Evolutionary conservation across 2,888 invertebrate species (phyloP), one percentile per base, ranked within the genome.

Genomic region (Ectemnius cavifrons): DNA sequence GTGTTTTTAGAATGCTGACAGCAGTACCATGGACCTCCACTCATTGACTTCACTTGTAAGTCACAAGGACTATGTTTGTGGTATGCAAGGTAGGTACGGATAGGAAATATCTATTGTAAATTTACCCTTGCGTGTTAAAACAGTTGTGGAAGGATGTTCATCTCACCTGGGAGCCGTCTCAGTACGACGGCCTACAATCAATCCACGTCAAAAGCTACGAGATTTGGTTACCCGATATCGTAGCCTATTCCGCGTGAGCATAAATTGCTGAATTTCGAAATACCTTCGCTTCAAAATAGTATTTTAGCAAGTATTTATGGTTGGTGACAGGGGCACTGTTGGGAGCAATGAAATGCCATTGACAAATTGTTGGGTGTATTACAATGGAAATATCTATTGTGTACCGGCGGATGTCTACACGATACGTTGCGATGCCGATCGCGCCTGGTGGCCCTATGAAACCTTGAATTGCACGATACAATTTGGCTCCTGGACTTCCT

Each of bases 151-250:
- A 86, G 63, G 96, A 97, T 87, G 93, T 94, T 81, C 94, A 94
- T 87, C 90, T 97, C 45, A 91, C 89, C n/a, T 97, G 97, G 97
- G 92, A 93, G 52, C 94, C 95, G 0, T 88, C 90, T 4, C 92
- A 94, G 4, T 95, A 94, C 85, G 94, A 93, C n/a, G 92, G 92
- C 71, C 92, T 96, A 23, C 91, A 11, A 91, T 92, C 60, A 90
- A 60, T 94, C 6, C 92, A 94, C 80, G 89, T 96, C 13, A 92
- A 93, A 8, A 94, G 94, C 78, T 91, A 92, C 65, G 92, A 94
- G 74, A 92, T 97, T 66, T 97, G 97, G 97, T 92, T 93, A 8
- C 96, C 97, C 0, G 94, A 95, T 80, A 91, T 97, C 85, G 93
- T 95, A 0, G 89, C 96, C 14, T 95, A 95, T 82, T 96, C 96